Conservation (phyloP, 2,888 invertebrate genomes). For the Drosophila hawaiiensis region DNA sequence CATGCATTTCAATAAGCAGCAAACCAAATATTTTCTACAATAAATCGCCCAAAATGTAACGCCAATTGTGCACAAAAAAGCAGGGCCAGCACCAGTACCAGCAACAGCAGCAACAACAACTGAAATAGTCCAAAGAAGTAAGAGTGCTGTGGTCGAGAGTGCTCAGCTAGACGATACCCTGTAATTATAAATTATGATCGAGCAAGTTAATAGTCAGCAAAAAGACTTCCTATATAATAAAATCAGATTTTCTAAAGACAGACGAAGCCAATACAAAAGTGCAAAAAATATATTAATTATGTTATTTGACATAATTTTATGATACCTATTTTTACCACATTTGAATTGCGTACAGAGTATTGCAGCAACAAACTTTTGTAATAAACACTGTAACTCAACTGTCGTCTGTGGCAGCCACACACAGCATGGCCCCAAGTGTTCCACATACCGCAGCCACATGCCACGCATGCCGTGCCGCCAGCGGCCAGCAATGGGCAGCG, state of each 20-base stretch:
- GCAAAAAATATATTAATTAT: neutral
- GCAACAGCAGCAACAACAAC: constrained; percentile 8
- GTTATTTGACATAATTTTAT: neutral
- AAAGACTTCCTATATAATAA: neutral
- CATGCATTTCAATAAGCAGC: constrained; percentile 75
- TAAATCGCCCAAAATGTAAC: constrained; percentile 64
- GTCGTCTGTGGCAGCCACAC: constrained; percentile 51
- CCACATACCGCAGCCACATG: constrained; percentile 60
- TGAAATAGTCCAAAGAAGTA: neutral
- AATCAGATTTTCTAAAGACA: neutral
- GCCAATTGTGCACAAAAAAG: constrained; percentile 55
- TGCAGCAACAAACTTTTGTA: constrained; percentile 13
- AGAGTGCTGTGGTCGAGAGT: too few species aligned
- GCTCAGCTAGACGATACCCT: neutral
- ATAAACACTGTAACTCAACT: constrained; percentile 34
- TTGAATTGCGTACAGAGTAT: constrained; percentile 2
- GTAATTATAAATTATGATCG: neutral
- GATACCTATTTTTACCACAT: neutral
- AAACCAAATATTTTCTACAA: constrained; percentile 61
- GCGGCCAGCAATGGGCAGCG: constrained; percentile 24
- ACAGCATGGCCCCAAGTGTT: constrained; percentile 34
- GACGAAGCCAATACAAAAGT: neutral
- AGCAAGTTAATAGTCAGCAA: neutral
- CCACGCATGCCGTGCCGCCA: constrained; percentile 59
- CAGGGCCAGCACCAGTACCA: constrained; percentile 3